Evolutionary conservation across 2,113 vertebrate genomes (phyloP), one percentile per base, ranked within the genome.

Genomic region (Coptodon bakossiorum): DNA sequence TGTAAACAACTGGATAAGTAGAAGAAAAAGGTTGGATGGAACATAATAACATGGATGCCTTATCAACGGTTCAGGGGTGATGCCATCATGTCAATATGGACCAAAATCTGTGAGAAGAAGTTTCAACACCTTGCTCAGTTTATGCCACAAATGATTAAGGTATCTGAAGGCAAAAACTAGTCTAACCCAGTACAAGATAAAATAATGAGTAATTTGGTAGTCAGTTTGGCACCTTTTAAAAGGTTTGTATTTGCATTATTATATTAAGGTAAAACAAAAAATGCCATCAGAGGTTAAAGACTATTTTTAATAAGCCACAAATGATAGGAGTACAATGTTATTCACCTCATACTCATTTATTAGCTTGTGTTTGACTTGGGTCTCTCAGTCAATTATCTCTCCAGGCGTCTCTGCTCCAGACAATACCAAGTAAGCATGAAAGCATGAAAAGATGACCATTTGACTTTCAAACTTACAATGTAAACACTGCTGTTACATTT

Each of bases 241-340:
- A 45, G 38, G 22, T 17, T 24, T 27, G 12, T 4, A 45, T 50
- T 50, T 78, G 14, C 7, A n/a, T 13, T 52, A 12, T 52, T 52
- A 78, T 31, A 34, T 78, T 2, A 52, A 1, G 17, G 17, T n/a
- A 0, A 50, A 78, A 31, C 6, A 45, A 73, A 76, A 78, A n/a
- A 27, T 76, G 0, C 27, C 68, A 19, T 27, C 71, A 50, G 43
- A 0, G 16, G 24, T 50, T 78, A 5, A 50, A 78, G 45, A 78
- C 14, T 68, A 68, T 68, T 68, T 68, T 68, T 68, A 68, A 38
- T 68, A 68, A 68, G 11, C 63, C 63, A 38, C 11, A 68, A 38
- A 68, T 3, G 34, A 68, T 22, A 68, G 11, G 19, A 22, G 63
- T 38, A 38, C 63, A 22, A 38, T 68, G 34, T 68, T 22, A 38